A percentile compares a stretch with the other conserved stretches of the same genome.
These are phyloP conservation scores for Xyliphius kryptos DNA, from an alignment of 2,113 vertebrate species.

Conservation along the genomic window DNA sequence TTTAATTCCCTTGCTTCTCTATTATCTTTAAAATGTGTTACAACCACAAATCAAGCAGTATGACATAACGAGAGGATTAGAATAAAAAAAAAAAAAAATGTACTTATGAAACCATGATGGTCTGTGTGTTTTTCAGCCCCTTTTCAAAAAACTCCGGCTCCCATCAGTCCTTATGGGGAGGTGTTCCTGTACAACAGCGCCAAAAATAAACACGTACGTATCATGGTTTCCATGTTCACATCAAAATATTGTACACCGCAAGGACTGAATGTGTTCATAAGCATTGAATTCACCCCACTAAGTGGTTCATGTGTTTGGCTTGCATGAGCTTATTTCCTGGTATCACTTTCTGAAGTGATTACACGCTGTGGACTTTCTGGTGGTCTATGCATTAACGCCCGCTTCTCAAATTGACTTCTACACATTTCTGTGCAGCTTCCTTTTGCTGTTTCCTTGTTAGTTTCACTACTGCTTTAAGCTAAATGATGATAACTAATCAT, in stretches of 20 bases:
- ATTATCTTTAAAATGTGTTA: too few species aligned
- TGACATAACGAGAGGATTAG: too few species aligned
- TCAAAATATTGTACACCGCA: background rate
- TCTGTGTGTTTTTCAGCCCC: conserved; percentile 45
- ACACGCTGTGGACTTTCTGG: background rate
- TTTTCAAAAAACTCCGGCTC: conserved; percentile 54
- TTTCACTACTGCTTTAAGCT: conserved; percentile 13
- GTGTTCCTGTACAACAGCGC: conserved; percentile 70
- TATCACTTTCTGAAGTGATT: background rate
- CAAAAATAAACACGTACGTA: conserved; percentile 67
- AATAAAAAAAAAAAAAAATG: too few species aligned
- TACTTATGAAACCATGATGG: too few species aligned
- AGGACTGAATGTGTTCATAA: too few species aligned
- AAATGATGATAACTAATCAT: too few species aligned
- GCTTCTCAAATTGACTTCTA: background rate
- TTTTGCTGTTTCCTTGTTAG: background rate
- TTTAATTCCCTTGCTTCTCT: background rate
- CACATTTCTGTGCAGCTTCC: conserved; percentile 4
- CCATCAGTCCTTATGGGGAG: conserved; percentile 84
- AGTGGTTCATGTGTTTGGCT: too few species aligned
- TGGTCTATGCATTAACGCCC: background rate
- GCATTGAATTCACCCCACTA: too few species aligned
- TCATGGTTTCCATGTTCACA: too few species aligned
- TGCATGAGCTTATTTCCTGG: too few species aligned
- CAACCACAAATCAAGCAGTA: too few species aligned